phyloP scores from a whole-genome alignment of 2,113 vertebrate species.

The Crocuta crocuta region DNA sequence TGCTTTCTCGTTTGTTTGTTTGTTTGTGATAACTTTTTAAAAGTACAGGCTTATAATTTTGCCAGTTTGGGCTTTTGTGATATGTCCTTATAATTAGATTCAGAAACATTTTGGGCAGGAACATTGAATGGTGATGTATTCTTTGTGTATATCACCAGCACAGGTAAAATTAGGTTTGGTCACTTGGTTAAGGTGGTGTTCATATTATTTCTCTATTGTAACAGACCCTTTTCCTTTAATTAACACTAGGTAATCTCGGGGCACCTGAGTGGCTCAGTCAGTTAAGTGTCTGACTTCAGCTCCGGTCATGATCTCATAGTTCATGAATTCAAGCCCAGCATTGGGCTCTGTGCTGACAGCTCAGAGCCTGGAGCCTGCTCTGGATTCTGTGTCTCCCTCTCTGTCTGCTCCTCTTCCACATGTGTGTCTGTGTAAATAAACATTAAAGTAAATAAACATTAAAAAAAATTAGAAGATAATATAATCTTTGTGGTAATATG shows the following conservation, averaged over 20 bases:
- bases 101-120: conserved; percentile 31
- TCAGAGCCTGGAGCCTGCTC: no score
- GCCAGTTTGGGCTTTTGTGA: not conserved
- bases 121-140: not conserved
- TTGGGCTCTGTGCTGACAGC: no score
- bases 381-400: no score
- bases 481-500: not conserved
- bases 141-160: not conserved
- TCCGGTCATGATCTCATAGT: no score
- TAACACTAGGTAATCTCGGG: not conserved
- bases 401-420: no score
- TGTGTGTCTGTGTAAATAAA: no score
- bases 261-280: no score
- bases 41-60: conserved; percentile 18
- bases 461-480: not conserved
- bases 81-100: not conserved
- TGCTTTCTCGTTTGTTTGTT: not conserved
- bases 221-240: not conserved
- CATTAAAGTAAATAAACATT: no score
- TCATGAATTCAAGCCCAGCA: no score
- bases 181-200: not conserved
- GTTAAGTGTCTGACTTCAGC: no score
- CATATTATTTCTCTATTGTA: not conserved
- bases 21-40: not conserved
- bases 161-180: not conserved